Conservation (phyloP, 2,113 vertebrate genomes). For the Cynocephalus volans region DNA sequence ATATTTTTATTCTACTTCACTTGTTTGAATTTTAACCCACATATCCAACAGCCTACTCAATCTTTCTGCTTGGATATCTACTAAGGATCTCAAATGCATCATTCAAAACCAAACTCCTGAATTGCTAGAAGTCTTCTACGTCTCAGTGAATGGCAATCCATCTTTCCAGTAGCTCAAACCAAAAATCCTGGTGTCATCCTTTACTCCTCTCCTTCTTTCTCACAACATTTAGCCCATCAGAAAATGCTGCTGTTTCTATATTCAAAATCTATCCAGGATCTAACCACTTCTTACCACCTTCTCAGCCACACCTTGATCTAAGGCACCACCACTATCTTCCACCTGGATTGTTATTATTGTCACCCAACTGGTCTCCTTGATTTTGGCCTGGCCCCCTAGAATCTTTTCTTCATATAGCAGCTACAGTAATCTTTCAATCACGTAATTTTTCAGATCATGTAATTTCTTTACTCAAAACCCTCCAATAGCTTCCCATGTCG, state of each 20-base stretch:
- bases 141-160: not conserved
- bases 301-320: not conserved
- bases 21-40: not conserved
- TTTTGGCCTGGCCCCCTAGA: not conserved
- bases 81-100: conserved; percentile 6
- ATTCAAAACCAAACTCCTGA: conserved; percentile 18
- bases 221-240: not conserved
- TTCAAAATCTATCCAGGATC: not conserved
- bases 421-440: conserved; percentile 41
- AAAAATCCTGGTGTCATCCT: not conserved
- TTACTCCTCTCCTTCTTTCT: not conserved
- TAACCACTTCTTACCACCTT: not conserved
- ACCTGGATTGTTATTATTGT: not conserved
- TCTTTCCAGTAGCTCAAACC: not conserved
- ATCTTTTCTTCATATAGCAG: not conserved
- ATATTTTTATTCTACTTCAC: not conserved
- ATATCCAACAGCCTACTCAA: not conserved
- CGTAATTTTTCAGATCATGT: not conserved
- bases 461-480: conserved; percentile 4
- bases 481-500: not conserved
- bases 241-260: not conserved
- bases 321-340: not conserved
- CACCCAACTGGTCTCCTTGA: not conserved
- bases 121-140: not conserved
- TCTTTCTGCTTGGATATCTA: conserved; percentile 23